A percentile compares a stretch with the other conserved stretches of the same genome.
phyloP scores from a whole-genome alignment of 2,113 vertebrate species.

The Gambusia affinis region DNA sequence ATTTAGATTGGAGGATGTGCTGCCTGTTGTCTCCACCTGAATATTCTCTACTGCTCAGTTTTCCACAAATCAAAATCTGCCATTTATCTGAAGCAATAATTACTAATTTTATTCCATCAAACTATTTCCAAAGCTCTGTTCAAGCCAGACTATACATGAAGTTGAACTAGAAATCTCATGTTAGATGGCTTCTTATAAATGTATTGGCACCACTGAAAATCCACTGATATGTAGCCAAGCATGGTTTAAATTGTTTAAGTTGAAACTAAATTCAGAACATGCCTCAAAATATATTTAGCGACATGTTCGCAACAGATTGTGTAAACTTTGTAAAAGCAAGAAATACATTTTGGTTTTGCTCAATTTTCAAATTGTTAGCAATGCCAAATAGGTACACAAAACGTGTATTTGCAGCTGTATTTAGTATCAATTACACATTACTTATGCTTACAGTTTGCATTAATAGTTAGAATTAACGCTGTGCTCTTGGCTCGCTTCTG shows the following conservation, averaged over 20 bases:
- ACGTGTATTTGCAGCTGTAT: background rate
- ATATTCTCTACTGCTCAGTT: conserved; percentile 34
- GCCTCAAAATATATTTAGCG: background rate
- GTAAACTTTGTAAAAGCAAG: background rate
- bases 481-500: conserved; percentile 38
- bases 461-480: conserved; percentile 6
- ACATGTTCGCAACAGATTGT: background rate
- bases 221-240: background rate
- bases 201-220: background rate
- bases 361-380: background rate
- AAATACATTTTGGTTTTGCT: background rate
- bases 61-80: conserved; percentile 21
- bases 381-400: background rate
- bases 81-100: conserved; percentile 2
- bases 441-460: background rate
- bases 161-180: background rate
- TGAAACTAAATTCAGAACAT: background rate
- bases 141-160: background rate
- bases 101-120: conserved; percentile 13
- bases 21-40: conserved; percentile 35
- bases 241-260: background rate
- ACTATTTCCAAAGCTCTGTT: background rate
- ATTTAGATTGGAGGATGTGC: conserved; percentile 34
- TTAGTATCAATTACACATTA: background rate
- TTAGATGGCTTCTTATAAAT: background rate